A percentile compares a stretch with the other conserved stretches of the same genome.
Conservation (phyloP, 1,140 invertebrate species). For the Anagrus nilaparvatae region DNA sequence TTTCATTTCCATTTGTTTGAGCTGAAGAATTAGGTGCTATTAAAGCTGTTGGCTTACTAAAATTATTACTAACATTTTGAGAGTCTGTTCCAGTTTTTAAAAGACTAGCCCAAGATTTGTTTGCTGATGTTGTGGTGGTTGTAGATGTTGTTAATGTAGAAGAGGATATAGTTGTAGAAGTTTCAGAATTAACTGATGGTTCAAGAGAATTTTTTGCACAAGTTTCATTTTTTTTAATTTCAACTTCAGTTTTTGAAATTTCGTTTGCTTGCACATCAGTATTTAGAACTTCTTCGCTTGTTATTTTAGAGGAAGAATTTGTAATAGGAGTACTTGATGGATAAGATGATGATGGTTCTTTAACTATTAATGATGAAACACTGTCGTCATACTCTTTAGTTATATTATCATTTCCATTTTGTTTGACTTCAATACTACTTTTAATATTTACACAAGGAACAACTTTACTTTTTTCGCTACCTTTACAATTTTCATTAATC, state of each 20-base stretch:
- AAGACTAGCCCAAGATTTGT: slow-evolving; percentile 21
- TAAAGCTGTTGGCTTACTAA: slow-evolving; percentile 19
- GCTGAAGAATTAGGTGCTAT: slow-evolving; percentile 16
- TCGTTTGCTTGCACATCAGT: slow-evolving; percentile 3
- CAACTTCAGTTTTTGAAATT: not conserved
- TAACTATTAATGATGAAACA: slow-evolving; percentile 5
- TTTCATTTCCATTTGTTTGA: slow-evolving; percentile 8
- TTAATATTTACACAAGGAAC: slow-evolving; percentile 26
- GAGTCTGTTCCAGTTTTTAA: slow-evolving; percentile 20
- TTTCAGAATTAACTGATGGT: not conserved
- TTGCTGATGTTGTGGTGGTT: not conserved
- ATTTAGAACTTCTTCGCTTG: slow-evolving; percentile 5
- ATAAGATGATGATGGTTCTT: slow-evolving; percentile 1
- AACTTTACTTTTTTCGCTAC: slow-evolving; percentile 23
- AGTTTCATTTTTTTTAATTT: slow-evolving; percentile 5
- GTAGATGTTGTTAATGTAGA: too few species aligned
- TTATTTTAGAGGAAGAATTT: slow-evolving; percentile 4
- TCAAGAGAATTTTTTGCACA: not conserved
- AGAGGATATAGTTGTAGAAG: too few species aligned
- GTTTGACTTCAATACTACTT: slow-evolving; percentile 29
- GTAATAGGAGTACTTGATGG: slow-evolving; percentile 3
- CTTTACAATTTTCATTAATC: slow-evolving; percentile 23
- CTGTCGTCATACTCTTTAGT: slow-evolving; percentile 19
- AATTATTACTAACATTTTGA: slow-evolving; percentile 3
- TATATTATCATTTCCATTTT: slow-evolving; percentile 26